Evolutionary conservation across 2,888 invertebrate species (phyloP).

Genomic region (Limnephilus lunatus): DNA sequence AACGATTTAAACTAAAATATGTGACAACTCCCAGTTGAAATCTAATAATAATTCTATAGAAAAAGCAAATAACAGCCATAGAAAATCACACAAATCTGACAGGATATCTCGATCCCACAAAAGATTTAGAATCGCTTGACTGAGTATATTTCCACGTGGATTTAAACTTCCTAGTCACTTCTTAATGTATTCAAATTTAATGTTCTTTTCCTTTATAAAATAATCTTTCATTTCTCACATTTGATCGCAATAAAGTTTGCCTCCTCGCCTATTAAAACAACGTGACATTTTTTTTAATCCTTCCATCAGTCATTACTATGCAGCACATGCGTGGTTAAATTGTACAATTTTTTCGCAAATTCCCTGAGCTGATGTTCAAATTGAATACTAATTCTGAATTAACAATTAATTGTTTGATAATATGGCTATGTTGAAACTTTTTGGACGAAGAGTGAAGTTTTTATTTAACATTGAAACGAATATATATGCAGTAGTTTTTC

Average conservation of each 20-base stretch:
- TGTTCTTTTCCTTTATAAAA: not conserved
- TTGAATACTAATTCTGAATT: not conserved
- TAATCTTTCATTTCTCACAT: not conserved
- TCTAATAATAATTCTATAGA: no score
- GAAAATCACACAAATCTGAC: no score
- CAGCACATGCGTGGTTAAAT: not conserved
- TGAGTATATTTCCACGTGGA: not conserved
- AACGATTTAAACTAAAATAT: no score
- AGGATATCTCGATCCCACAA: no score
- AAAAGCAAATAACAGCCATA: no score
- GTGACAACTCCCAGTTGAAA: no score
- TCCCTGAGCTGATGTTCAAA: not conserved
- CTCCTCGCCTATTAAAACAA: not conserved
- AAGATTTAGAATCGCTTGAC: no score
- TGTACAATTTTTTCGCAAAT: not conserved
- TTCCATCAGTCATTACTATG: not conserved
- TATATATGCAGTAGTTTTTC: not conserved
- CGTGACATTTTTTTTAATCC: not conserved
- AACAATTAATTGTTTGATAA: not conserved
- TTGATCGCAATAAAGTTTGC: not conserved
- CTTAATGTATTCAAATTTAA: not conserved
- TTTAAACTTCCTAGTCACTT: not conserved
- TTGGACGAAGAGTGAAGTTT: not conserved
- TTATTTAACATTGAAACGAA: not conserved
- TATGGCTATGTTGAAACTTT: not conserved